Percentiles rank a stretch among this genome's conserved stretches.
Evolutionary conservation across 2,888 invertebrate genomes (phyloP).

Genomic region (Meliscaeva auricollis): DNA sequence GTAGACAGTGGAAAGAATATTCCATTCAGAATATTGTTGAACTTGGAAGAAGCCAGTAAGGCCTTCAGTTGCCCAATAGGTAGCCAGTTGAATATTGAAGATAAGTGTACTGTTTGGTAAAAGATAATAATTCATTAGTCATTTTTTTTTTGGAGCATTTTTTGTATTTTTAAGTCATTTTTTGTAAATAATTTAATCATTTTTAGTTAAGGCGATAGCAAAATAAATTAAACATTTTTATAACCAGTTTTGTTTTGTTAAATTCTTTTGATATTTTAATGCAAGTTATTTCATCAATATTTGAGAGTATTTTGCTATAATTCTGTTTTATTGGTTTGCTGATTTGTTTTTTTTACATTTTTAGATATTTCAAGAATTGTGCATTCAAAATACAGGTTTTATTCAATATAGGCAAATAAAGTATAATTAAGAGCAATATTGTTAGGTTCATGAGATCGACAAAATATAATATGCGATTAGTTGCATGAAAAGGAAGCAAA

Average conservation of each 20-base stretch:
- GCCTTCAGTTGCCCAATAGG: constrained; percentile 58
- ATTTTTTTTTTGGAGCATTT: not conserved
- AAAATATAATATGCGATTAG: not conserved
- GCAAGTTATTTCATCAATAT: not conserved
- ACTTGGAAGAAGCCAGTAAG: constrained; percentile 65
- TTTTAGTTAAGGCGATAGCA: constrained; percentile 20
- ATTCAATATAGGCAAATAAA: not conserved
- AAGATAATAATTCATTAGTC: not conserved
- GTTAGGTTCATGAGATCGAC: constrained; percentile 7
- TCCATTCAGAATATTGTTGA: constrained; percentile 64
- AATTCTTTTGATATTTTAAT: constrained; percentile 3
- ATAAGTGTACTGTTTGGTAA: constrained; percentile 64
- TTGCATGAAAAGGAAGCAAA: constrained; percentile 7
- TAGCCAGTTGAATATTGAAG: constrained; percentile 58
- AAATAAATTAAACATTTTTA: constrained; percentile 15
- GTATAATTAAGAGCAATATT: not conserved
- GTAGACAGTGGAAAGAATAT: constrained; percentile 58
- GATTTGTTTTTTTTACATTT: not conserved
- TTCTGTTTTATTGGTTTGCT: not conserved
- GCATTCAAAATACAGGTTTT: constrained; percentile 12
- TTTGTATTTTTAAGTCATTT: constrained; percentile 42
- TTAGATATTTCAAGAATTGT: not conserved
- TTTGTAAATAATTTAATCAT: constrained; percentile 52
- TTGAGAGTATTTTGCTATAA: not conserved
- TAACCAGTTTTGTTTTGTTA: constrained; percentile 1